Percentiles rank a stretch among this genome's conserved stretches.
Conservation (phyloP, 2,113 vertebrate genomes). For the Pyrgilauda ruficollis region DNA sequence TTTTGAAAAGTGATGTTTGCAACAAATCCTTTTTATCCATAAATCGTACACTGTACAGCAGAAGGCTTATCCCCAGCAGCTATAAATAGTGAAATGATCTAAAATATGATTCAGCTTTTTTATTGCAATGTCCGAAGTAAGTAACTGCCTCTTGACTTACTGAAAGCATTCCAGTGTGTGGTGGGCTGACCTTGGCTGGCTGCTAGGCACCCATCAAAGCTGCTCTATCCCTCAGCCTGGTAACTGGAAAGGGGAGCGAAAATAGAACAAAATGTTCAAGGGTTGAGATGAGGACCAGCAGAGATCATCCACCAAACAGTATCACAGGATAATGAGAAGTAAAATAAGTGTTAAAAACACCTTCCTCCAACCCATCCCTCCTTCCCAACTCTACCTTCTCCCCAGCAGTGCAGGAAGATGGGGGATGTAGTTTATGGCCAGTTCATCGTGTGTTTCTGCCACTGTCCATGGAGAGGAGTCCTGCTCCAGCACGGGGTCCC, state of each 20-base stretch:
- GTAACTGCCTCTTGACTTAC: neutral
- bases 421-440: neutral
- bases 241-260: neutral
- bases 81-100: neutral
- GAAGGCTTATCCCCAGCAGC: neutral
- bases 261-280: neutral
- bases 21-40: neutral
- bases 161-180: neutral
- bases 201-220: neutral
- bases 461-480: neutral
- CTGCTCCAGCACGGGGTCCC: rapidly evolving
- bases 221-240: neutral
- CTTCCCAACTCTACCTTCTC: neutral
- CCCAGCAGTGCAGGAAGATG: rapidly evolving
- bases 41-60: neutral
- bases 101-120: neutral
- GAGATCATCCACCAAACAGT: neutral
- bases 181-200: neutral
- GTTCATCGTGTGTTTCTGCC: rapidly evolving
- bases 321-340: neutral
- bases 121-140: neutral
- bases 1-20: neutral
- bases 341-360: neutral
- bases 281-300: neutral
- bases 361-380: rapidly evolving